Base-by-base conservation (phyloP, 37 sponge, comb jelly and placozoan genomes). In the Cladorhizidae sp. region DNA sequence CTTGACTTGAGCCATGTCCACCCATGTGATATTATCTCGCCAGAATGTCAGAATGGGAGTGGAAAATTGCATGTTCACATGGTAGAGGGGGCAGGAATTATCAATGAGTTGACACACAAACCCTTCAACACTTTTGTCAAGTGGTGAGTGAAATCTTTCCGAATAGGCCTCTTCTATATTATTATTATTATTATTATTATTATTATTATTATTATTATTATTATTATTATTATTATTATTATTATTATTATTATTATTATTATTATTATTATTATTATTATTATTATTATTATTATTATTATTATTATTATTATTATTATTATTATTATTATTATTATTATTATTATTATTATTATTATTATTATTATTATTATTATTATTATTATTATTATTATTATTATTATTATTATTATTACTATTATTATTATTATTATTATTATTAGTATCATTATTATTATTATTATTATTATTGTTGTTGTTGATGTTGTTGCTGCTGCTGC, bases 1-100 rank as follows among this genome's bases (percentile, higher is more conserved):
- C 36, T 39, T 40, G 26, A 3, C 72, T 45, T 26, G 67, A 22
- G 5, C 3, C 23, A 17, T 26, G 20, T 2, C 15, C 32, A 21
- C 69, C 8, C 7, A 9, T 29, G 61, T 1, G 36, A 1, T 51
- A 40, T 43, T 52, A 58, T 59, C 25, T 54, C 32, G 5, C 57
- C 28, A 28, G 77, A 58, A 20, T 38, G 56, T n/a, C 67, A 63
- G 38, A 25, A 1, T 2, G 59, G 42, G 31, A 77, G 17, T 0
- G 88, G 88, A 23, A 79, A 88, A 36, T 69, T 88, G 31, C 88
- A 88, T 32, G 83, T 88, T 36, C 83, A 83, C 42, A 36, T 88
- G 40, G 88, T 82, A 49, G 88, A 88, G 72, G 88, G 88, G 31
- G 88, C 83, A 0, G 88, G 88, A 26, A 31, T 88, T 18, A 65